Conservation (phyloP, 2,797 vertebrate species). For the Syngnathus acus region DNA sequence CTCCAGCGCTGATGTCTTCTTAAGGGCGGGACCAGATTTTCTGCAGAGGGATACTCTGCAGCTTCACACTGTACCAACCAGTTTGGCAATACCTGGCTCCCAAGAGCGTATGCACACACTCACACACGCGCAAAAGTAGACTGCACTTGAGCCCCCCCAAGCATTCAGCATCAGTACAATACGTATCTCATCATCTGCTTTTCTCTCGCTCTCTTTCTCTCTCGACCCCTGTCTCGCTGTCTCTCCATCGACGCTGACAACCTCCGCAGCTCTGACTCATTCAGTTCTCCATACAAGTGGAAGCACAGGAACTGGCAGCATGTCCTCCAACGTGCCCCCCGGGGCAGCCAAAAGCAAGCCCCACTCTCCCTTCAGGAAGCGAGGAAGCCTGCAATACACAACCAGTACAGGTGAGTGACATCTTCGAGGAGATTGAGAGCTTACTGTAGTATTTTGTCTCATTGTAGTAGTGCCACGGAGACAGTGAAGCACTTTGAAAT, state of each 20-base stretch:
- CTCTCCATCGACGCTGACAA: slow-evolving; percentile 15
- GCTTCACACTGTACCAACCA: slow-evolving; percentile 43
- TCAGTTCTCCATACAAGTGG: slow-evolving; percentile 23
- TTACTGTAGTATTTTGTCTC: background rate
- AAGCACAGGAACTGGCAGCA: slow-evolving; percentile 43
- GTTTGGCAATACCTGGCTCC: slow-evolving; percentile 44
- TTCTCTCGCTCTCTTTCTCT: slow-evolving; percentile 13
- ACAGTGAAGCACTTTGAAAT: slow-evolving; percentile 12
- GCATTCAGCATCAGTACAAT: slow-evolving; percentile 37
- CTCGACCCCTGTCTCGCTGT: slow-evolving; percentile 7
- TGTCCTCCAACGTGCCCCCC: slow-evolving; percentile 69
- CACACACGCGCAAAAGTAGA: slow-evolving; percentile 15
- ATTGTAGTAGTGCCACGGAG: background rate
- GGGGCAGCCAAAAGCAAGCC: slow-evolving; percentile 58
- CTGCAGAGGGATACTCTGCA: slow-evolving; percentile 60
- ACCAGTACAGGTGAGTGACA: slow-evolving; percentile 78
- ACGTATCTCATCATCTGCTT: slow-evolving; percentile 10
- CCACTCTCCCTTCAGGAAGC: slow-evolving; percentile 81
- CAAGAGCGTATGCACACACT: slow-evolving; percentile 28
- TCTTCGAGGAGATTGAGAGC: background rate
- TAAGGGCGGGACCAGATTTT: slow-evolving; percentile 58
- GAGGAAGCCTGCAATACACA: slow-evolving; percentile 80
- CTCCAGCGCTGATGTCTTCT: slow-evolving; percentile 30
- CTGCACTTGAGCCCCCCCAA: slow-evolving; percentile 35
- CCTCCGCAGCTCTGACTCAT: slow-evolving; percentile 46